Conservation (phyloP, 2,797 vertebrate genomes). For the Pangasius macronema region DNA sequence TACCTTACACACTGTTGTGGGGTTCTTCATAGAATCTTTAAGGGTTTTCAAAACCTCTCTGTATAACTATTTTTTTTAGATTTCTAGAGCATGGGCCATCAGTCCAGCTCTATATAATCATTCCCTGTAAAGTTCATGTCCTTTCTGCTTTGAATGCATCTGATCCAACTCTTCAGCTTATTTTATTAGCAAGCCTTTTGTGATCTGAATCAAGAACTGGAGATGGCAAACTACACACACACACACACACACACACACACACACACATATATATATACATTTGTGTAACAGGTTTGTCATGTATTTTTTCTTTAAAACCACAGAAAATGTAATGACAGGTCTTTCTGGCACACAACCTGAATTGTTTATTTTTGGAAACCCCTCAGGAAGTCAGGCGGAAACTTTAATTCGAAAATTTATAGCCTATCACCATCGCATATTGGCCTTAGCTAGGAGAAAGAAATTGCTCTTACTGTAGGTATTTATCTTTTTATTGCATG, state of each 20-base stretch:
- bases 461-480: background rate
- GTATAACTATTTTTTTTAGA: background rate
- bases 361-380: conserved; percentile 45
- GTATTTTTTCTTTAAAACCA: conserved; percentile 15
- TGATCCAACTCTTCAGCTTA: background rate
- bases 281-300: background rate
- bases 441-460: background rate
- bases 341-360: conserved; percentile 11
- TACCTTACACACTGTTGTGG: background rate
- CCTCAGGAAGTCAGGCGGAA: conserved; percentile 34
- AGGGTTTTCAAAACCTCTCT: background rate
- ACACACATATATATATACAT: background rate
- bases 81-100: background rate
- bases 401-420: conserved; percentile 4
- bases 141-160: background rate
- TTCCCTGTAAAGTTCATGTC: background rate
- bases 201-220: background rate
- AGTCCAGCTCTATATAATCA: background rate
- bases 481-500: background rate
- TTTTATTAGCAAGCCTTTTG: background rate
- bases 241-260: background rate
- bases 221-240: background rate
- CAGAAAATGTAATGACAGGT: conserved; percentile 54
- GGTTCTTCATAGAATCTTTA: background rate
- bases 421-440: conserved; percentile 16